A percentile compares a stretch with the other conserved stretches of the same genome.
phyloP scores from a whole-genome alignment of 2,888 invertebrate species.

The Hirudinaria manillensis region DNA sequence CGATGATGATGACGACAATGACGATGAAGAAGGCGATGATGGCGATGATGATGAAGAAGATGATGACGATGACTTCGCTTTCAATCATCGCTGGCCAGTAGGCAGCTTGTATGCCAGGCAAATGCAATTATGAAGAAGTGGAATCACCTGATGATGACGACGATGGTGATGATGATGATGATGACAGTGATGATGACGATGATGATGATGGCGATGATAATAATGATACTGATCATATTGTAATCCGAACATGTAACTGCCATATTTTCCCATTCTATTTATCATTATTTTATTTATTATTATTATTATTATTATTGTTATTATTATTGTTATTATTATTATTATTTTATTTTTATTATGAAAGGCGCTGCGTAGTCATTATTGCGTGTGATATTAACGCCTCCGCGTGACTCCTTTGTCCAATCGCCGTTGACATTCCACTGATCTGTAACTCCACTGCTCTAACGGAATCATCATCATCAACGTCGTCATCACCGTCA shows the following conservation, averaged over 20 bases:
- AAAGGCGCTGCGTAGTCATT: too few relatives aligned
- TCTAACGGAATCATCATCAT: background rate
- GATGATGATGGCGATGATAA: constrained; percentile 18
- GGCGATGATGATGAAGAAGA: constrained; percentile 28
- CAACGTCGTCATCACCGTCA: background rate
- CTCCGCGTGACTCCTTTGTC: too few relatives aligned
- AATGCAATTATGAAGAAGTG: background rate
- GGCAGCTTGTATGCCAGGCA: background rate
- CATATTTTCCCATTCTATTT: too few relatives aligned
- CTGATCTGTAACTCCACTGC: too few relatives aligned
- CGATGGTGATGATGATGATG: background rate
- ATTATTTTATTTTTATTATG: too few relatives aligned
- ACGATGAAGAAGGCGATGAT: constrained; percentile 26
- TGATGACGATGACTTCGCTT: background rate
- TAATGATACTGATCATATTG: too few relatives aligned
- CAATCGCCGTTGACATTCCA: too few relatives aligned
- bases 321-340: too few relatives aligned
- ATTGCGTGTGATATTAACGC: too few relatives aligned
- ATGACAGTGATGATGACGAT: constrained; percentile 10
- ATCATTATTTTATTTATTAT: too few relatives aligned
- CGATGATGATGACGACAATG: constrained; percentile 28
- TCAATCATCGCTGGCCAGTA: background rate
- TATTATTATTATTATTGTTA: too few relatives aligned
- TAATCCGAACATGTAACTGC: too few relatives aligned
- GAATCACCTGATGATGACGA: constrained; percentile 3